phyloP scores from a whole-genome alignment of 2,797 vertebrate genomes.

The Propithecus deckenii region DNA sequence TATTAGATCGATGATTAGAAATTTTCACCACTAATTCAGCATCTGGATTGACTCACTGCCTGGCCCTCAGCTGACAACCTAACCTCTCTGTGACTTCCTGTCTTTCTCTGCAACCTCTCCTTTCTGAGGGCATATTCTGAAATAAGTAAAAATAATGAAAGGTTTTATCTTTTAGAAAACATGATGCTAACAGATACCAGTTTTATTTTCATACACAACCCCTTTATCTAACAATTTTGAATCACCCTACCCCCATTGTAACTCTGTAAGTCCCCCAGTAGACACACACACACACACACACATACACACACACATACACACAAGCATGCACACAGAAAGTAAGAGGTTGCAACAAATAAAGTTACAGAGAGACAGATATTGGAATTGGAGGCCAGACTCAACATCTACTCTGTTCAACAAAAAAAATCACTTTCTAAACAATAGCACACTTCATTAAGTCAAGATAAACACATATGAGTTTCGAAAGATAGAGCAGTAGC shows the following conservation, averaged over 20 bases:
- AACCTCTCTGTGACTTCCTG: background rate
- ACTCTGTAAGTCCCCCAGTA: background rate
- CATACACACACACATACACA: background rate
- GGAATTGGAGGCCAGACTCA: background rate
- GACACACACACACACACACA: background rate
- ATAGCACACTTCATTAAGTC: background rate
- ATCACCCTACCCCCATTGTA: background rate
- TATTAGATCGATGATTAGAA: conserved; percentile 32
- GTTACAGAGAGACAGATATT: background rate
- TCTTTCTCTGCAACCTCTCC: background rate
- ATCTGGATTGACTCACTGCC: background rate
- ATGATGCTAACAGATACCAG: background rate
- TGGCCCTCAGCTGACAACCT: background rate
- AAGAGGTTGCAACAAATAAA: background rate
- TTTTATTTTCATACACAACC: background rate
- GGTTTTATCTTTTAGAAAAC: background rate
- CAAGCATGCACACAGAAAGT: background rate
- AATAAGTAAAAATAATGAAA: background rate
- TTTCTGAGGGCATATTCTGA: background rate
- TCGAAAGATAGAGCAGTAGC: background rate
- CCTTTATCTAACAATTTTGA: background rate
- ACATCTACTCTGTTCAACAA: background rate
- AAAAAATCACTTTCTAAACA: background rate
- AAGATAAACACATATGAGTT: background rate
- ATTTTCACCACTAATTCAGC: background rate